Conservation (phyloP, 2,113 vertebrate genomes). For the Epinephelus fuscoguttatus region DNA sequence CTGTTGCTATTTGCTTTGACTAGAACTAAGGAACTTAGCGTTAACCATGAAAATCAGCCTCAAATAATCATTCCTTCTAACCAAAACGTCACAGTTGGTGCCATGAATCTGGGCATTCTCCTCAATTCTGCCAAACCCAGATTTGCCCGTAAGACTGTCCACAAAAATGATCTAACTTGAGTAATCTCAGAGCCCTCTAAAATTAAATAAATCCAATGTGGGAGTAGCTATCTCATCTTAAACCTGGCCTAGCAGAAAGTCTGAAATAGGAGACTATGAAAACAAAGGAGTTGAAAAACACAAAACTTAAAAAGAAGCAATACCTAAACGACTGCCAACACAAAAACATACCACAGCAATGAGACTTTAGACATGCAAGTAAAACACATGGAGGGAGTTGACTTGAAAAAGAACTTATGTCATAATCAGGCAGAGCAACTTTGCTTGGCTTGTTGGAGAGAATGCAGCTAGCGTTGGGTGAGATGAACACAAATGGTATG, state of each 20-base stretch:
- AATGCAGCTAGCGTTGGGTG: neutral
- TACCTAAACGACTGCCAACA: neutral
- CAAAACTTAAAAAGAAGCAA: neutral
- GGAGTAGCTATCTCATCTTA: neutral
- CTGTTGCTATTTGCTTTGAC: neutral
- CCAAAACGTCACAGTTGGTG: neutral
- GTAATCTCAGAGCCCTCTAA: neutral
- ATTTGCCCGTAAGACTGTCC: neutral
- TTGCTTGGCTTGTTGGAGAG: neutral
- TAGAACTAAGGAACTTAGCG: neutral
- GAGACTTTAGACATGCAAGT: neutral
- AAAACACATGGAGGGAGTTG: neutral
- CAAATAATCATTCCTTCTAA: neutral
- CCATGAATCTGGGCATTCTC: neutral
- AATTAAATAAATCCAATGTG: neutral
- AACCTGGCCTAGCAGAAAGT: neutral
- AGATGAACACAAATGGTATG: constrained; percentile 28
- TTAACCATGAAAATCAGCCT: neutral
- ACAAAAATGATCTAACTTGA: neutral
- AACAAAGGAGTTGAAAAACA: neutral
- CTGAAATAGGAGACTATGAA: neutral
- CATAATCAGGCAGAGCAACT: neutral
- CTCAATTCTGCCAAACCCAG: neutral
- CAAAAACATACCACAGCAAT: neutral
- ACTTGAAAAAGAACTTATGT: neutral